Evolutionary conservation across 2,113 vertebrate genomes (phyloP), one percentile per base, ranked within the genome.

Genomic region (Gambusia affinis): DNA sequence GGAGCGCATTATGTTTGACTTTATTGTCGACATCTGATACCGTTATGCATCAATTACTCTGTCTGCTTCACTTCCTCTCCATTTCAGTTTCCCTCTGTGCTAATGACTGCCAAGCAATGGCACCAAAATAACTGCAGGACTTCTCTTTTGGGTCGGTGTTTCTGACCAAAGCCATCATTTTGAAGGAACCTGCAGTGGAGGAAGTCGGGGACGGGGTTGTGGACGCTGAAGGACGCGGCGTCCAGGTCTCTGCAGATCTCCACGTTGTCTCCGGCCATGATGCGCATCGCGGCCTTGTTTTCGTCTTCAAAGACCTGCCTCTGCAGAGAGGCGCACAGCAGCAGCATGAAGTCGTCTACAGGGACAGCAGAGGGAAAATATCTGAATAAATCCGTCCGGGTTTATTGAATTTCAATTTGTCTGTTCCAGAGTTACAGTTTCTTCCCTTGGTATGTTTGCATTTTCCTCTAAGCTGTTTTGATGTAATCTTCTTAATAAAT

Each of bases 181-280:
- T 14, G 66, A 63, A 66, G 35, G 35, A 37, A 99, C 98, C 98
- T 96, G 95, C 97, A 98, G 88, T 98, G 96, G 81, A 99, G 96
- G 88, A 99, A 99, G 68, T 99, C 98, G 0, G 98, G 98, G 11
- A 99, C 98, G 0, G 98, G 97, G 90, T 99, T 99, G 82, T 99
- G 97, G 60, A 98, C 96, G 76, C 97, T 98, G 84, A 99, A 98
- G 6, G 97, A 95, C 27, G 97, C 97, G 0, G 97, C 98, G 0
- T 99, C 98, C 64, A 99, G 94, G 86, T 97, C 97, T 94, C 98
- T 95, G 83, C 98, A 99, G 80, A 99, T 99, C 93, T 99, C 98
- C n/a, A 97, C 97, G 11, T 99, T 99, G 90, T 99, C 97, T 15
- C 98, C 97, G 0, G 97, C 98, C 93, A 97, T 95, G 79, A 99